A percentile compares a stretch with the other conserved stretches of the same genome.
Evolutionary conservation across 2,888 invertebrate species (phyloP).

Genomic region (Drosophila vallismaia): DNA sequence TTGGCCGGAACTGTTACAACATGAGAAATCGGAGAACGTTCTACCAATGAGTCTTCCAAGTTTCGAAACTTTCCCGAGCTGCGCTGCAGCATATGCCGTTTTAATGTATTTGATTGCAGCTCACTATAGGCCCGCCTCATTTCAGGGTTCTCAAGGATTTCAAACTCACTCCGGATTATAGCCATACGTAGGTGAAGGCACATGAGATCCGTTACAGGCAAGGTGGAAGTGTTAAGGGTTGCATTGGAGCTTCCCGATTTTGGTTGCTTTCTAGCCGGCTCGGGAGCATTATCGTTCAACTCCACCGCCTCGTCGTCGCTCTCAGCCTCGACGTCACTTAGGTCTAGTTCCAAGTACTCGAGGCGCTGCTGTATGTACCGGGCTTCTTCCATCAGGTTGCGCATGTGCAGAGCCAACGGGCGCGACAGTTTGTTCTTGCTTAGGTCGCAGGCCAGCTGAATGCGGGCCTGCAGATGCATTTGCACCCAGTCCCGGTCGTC

Average conservation of each 20-base stretch:
- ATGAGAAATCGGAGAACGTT: conserved; percentile 62
- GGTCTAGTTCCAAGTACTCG: conserved; percentile 83
- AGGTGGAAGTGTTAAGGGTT: conserved; percentile 76
- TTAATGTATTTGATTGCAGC: conserved; percentile 68
- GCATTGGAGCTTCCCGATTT: conserved; percentile 70
- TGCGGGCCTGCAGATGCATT: conserved; percentile 85
- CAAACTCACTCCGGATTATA: conserved; percentile 86
- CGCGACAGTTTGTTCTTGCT: conserved; percentile 85
- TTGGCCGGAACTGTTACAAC: conserved; percentile 84
- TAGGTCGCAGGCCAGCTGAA: conserved; percentile 86
- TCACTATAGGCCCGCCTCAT: conserved; percentile 85
- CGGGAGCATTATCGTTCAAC: conserved; percentile 46
- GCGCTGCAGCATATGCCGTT: conserved; percentile 48
- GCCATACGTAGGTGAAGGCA: conserved; percentile 85
- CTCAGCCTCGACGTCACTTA: conserved; percentile 81
- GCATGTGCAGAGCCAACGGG: conserved; percentile 85
- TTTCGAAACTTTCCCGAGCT: conserved; percentile 7
- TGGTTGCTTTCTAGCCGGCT: conserved; percentile 45
- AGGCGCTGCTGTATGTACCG: conserved; percentile 85
- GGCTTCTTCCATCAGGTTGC: conserved; percentile 85
- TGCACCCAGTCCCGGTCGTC: conserved; percentile 85
- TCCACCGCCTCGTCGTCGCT: conserved; percentile 71
- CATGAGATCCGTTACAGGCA: conserved; percentile 84
- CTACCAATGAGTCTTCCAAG: conserved; percentile 4
- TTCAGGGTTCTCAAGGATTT: conserved; percentile 86